phyloP scores from a whole-genome alignment of 2,888 invertebrate species.

The Calameuta idolon region DNA sequence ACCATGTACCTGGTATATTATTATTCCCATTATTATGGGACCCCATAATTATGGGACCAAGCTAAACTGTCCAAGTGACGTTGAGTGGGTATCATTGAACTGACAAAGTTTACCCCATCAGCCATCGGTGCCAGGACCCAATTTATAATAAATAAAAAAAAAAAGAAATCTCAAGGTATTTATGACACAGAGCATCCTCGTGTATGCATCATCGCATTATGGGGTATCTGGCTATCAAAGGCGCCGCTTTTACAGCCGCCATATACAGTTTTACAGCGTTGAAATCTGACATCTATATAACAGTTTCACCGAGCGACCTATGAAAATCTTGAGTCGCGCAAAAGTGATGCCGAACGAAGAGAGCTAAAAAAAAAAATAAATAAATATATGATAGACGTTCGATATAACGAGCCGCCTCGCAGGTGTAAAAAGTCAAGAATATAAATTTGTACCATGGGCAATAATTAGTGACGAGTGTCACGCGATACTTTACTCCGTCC shows the following conservation, averaged over 20 bases:
- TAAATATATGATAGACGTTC: background rate
- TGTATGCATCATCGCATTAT: constrained; percentile 47
- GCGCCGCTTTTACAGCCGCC: constrained; percentile 51
- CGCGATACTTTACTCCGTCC: background rate
- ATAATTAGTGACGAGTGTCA: background rate
- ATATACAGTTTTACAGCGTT: constrained; percentile 60
- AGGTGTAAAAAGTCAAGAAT: background rate
- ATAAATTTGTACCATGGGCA: background rate
- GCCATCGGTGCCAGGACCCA: constrained; percentile 33
- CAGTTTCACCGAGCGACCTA: constrained; percentile 27
- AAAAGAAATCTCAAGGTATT: constrained; percentile 51
- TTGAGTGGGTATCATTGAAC: background rate
- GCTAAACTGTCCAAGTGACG: background rate
- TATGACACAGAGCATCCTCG: constrained; percentile 46
- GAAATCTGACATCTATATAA: constrained; percentile 64
- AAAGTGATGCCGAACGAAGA: background rate
- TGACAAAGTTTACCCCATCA: constrained; percentile 30
- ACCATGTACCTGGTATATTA: background rate
- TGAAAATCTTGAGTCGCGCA: background rate
- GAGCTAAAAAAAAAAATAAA: background rate
- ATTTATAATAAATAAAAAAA: constrained; percentile 36
- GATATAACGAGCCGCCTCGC: background rate
- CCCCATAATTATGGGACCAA: background rate
- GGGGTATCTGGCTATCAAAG: constrained; percentile 56
- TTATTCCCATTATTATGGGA: no score